Percentiles rank a stretch among this genome's conserved stretches.
Evolutionary conservation across 2,888 invertebrate species (phyloP).

Genomic region (Nymphalis urticae): DNA sequence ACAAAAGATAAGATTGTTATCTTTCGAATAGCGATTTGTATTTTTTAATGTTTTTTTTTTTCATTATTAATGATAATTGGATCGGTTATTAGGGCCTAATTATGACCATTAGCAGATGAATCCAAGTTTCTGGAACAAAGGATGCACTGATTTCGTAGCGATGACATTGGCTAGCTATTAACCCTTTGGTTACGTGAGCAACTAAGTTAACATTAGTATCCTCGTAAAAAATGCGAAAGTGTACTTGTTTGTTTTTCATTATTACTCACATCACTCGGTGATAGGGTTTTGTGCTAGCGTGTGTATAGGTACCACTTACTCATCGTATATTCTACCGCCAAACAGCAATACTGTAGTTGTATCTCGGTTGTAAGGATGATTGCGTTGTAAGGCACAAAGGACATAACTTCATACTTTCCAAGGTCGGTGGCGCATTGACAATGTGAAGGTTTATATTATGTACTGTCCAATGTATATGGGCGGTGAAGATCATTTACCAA

Average conservation of each 20-base stretch:
- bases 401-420: too few species aligned
- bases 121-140: conserved; percentile 23
- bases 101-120: conserved; percentile 24
- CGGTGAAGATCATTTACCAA: too few species aligned
- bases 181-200: conserved; percentile 10
- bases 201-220: conserved; percentile 1
- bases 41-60: not conserved
- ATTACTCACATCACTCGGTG: too few species aligned
- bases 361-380: too few species aligned
- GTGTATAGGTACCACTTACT: too few species aligned
- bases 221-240: not conserved
- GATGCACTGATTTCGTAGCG: conserved; percentile 23
- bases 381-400: too few species aligned
- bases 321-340: too few species aligned
- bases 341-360: too few species aligned
- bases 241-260: not conserved
- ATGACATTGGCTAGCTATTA: conserved; percentile 32
- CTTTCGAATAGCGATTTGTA: not conserved
- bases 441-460: too few species aligned
- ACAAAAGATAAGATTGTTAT: conserved; percentile 33
- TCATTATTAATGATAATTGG: not conserved
- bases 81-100: conserved; percentile 27
- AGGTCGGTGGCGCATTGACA: too few species aligned
- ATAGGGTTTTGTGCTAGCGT: too few species aligned
- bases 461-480: too few species aligned